Evolutionary conservation across 2,113 vertebrate genomes (phyloP), one percentile per base, ranked within the genome.

Genomic region (Aspiorhynchus laticeps): DNA sequence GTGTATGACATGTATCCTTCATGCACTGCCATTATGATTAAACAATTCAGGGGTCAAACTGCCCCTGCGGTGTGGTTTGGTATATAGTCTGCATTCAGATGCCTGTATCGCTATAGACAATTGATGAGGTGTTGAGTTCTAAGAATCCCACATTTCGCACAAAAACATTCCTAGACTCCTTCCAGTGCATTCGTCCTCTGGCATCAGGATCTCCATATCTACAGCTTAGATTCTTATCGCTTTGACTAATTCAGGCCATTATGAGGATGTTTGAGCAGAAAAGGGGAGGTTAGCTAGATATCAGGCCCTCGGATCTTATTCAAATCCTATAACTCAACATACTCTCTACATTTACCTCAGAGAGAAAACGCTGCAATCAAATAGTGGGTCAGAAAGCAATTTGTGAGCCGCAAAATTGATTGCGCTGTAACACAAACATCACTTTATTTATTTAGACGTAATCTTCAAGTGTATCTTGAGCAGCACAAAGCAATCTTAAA

Each of bases 191-290:
- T 73, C 26, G 43, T n/a, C 81, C 81, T 73, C 19, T 51, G 81
- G 5, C 28, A 79, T 59, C 2, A 33, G 26, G 51, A 11, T 73
- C 1, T 43, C 3, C 17, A 17, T 71, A n/a, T 83, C 65, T 71
- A 24, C 63, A 74, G 82, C 48, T 38, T 33, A 0, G 33, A 84
- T 26, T 71, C 31, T 74, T 74, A 73, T 74, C 14, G 2, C 14
- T 56, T 74, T 74, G 31, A 73, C 14, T 38, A 84, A 84, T 84
- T 73, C 14, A 59, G 67, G 21, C 33, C 33, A 74, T 84, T 84
- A 56, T 56, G 28, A 38, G 12, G 48, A 24, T 53, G 28, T 56
- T 26, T 36, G 46, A 0, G 6, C 7, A 74, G 21, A 10, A 53
- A 56, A 36, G 1, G 6, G 17, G 43, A 73, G 67, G 28, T 19